Conservation (phyloP, 2,797 vertebrate species). For the Rachycentron canadum region DNA sequence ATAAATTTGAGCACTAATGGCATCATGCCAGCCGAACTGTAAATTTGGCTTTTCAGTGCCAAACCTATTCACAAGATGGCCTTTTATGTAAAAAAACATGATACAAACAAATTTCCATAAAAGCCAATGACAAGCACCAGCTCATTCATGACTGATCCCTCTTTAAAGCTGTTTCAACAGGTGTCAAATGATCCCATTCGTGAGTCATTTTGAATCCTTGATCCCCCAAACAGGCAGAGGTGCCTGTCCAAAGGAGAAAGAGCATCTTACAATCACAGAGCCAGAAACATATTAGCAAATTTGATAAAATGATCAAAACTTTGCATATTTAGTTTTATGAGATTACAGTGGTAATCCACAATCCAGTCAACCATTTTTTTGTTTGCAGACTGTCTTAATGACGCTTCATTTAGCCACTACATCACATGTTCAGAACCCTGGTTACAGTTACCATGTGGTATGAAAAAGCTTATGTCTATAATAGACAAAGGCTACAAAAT, state of each 20-base stretch:
- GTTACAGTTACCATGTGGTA: not conserved
- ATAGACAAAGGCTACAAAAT: not conserved
- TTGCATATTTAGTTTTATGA: too few species aligned
- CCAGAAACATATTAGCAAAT: not conserved
- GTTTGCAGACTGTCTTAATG: not conserved
- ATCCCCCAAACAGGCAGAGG: not conserved
- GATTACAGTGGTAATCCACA: too few species aligned
- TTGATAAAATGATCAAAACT: not conserved
- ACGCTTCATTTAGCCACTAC: not conserved
- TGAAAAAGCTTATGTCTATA: not conserved
- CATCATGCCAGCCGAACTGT: not conserved
- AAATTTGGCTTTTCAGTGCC: not conserved
- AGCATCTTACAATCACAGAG: not conserved
- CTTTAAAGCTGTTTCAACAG: not conserved
- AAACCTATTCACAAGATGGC: fast-evolving
- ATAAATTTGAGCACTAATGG: not conserved
- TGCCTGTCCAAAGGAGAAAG: not conserved
- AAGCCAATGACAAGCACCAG: not conserved
- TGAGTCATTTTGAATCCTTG: not conserved
- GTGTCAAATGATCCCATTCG: not conserved
- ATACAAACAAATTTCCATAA: not conserved
- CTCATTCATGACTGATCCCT: too few species aligned
- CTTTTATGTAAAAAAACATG: not conserved
- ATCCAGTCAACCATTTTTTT: too few species aligned
- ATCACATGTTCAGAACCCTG: not conserved